A percentile compares a stretch with the other conserved stretches of the same genome.
Conservation (phyloP, 2,113 vertebrate genomes). For the Poeciliopsis turrubarensis region DNA sequence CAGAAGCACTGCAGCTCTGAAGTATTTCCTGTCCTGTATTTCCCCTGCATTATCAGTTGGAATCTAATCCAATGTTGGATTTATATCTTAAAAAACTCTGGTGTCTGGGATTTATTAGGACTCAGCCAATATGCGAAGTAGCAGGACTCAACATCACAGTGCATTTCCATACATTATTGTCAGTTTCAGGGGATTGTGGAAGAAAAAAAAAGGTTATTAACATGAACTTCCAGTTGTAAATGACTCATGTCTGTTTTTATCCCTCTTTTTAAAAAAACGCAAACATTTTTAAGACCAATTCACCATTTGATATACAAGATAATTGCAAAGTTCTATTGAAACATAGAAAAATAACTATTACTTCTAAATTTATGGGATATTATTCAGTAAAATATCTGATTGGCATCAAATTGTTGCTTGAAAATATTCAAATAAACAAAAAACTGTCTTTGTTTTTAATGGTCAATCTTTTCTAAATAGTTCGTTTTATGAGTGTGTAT, state of each 20-base stretch:
- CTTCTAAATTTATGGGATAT: background rate
- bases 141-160: background rate
- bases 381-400: background rate
- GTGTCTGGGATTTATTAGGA: background rate
- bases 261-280: background rate
- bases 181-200: background rate
- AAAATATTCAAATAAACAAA: too few relatives aligned
- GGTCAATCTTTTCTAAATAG: background rate
- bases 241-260: background rate
- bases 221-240: background rate
- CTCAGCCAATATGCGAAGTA: background rate
- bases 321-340: too few relatives aligned
- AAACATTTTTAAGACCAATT: background rate
- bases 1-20: background rate
- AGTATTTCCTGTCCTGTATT: background rate
- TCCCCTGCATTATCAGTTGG: background rate
- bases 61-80: background rate
- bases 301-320: background rate
- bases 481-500: too few relatives aligned
- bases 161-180: background rate
- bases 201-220: background rate
- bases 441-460: background rate
- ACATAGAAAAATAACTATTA: too few relatives aligned
- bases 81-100: background rate
- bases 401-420: background rate